Percentiles rank a stretch among this genome's conserved stretches.
Evolutionary conservation across 2,797 vertebrate genomes (phyloP).

Genomic region (Alfaro cultratus): DNA sequence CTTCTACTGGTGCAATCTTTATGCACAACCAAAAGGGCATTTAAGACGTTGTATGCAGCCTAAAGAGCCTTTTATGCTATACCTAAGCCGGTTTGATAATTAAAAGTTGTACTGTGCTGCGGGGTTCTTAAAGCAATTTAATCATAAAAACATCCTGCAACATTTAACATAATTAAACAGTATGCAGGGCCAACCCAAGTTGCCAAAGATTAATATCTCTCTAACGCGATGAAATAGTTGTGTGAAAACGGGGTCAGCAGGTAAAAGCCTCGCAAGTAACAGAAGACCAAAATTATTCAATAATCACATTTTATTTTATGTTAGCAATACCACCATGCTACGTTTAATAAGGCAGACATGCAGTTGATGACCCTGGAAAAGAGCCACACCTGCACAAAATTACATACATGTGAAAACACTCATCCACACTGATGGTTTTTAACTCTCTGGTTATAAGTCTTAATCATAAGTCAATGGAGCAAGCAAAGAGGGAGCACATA

Average conservation of each 20-base stretch:
- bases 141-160: neutral
- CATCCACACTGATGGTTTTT: constrained; percentile 28
- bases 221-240: neutral
- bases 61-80: neutral
- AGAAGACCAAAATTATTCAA: neutral
- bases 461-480: constrained; percentile 65
- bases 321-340: neutral
- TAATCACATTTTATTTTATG: neutral
- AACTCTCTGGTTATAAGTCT: constrained; percentile 56
- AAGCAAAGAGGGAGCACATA: constrained; percentile 44
- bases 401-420: constrained; percentile 13
- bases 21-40: neutral
- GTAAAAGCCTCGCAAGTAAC: neutral
- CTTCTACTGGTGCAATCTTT: neutral
- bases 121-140: neutral
- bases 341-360: constrained; percentile 10
- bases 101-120: neutral
- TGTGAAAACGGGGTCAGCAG: neutral
- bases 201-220: no score
- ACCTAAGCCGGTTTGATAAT: neutral
- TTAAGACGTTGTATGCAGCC: no score
- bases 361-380: neutral
- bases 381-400: neutral
- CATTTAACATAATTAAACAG: neutral
- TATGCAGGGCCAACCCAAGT: accelerated